phyloP scores from a whole-genome alignment of 64 coral and sea anemone species.

The Cladopsammia gracilis region DNA sequence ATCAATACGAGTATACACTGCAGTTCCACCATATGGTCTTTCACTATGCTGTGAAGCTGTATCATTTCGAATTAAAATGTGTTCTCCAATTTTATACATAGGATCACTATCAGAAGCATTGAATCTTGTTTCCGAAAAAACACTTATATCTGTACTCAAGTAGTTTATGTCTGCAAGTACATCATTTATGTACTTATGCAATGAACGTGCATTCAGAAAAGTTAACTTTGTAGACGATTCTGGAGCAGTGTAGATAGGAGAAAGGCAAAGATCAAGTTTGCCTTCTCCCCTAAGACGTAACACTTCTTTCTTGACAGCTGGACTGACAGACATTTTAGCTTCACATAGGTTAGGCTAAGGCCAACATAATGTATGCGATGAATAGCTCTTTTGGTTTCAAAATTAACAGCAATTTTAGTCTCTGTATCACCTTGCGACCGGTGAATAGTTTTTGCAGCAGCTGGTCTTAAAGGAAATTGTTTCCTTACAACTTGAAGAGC shows the following conservation, averaged over 20 bases:
- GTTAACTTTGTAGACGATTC: constrained; percentile 48
- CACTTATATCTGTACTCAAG: constrained; percentile 49
- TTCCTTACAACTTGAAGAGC: constrained; percentile 75
- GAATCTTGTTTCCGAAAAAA: constrained; percentile 68
- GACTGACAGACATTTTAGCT: constrained; percentile 62
- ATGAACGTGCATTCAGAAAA: constrained; percentile 61
- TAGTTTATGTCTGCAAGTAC: constrained; percentile 44
- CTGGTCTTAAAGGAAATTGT: no score
- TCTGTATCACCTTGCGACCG: constrained; percentile 79
- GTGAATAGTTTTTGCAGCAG: no score
- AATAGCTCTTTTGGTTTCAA: constrained; percentile 64
- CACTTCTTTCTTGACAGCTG: constrained; percentile 69
- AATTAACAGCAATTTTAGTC: constrained; percentile 67
- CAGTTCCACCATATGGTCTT: constrained; percentile 79
- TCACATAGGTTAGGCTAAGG: constrained; percentile 64
- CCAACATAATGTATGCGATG: constrained; percentile 68
- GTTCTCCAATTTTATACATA: constrained; percentile 66
- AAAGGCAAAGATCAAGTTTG: constrained; percentile 66
- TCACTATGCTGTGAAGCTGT: constrained; percentile 42
- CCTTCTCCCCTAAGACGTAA: constrained; percentile 44
- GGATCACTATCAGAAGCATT: constrained; percentile 54
- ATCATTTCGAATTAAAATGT: constrained; percentile 84
- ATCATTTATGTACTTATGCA: constrained; percentile 67
- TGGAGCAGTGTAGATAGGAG: constrained; percentile 66
- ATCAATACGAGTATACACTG: constrained; percentile 68